Conservation (phyloP, 2,797 vertebrate genomes). For the Halcyon smyrnensis region DNA sequence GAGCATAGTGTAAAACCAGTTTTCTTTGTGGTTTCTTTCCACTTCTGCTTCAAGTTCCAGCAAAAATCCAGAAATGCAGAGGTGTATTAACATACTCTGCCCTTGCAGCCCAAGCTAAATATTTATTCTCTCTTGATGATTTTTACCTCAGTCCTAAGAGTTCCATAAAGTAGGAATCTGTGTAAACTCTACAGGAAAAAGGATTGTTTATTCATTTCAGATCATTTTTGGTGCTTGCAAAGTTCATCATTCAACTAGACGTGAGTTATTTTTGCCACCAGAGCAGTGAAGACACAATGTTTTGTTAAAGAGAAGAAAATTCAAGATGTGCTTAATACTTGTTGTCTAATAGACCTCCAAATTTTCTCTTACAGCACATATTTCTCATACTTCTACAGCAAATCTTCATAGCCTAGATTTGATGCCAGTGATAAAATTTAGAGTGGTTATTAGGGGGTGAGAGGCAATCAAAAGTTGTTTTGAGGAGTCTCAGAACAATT, state of each 20-base stretch:
- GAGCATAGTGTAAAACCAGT: not conserved
- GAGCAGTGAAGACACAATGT: not conserved
- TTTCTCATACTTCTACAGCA: not conserved
- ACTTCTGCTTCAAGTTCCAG: not conserved
- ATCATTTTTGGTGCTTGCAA: not conserved
- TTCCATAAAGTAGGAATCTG: not conserved
- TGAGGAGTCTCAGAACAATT: not conserved
- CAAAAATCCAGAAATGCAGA: not conserved
- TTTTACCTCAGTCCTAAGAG: constrained; percentile 13
- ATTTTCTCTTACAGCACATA: not conserved
- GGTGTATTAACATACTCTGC: not conserved
- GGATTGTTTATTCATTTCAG: constrained; percentile 27
- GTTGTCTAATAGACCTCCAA: not conserved
- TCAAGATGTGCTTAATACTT: not conserved
- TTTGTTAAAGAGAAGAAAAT: not conserved
- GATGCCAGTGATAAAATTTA: not conserved
- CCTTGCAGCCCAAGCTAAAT: constrained; percentile 12
- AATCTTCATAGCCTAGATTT: not conserved
- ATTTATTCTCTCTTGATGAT: constrained; percentile 30
- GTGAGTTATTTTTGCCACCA: not conserved
- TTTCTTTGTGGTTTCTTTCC: not conserved
- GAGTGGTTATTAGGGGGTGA: not conserved
- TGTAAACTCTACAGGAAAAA: constrained; percentile 24
- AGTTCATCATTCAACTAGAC: not conserved
- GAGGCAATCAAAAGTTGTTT: not conserved